Percentiles rank a stretch among this genome's conserved stretches.
Evolutionary conservation across 2,797 vertebrate species (phyloP).

Genomic region (Spatula clypeata): DNA sequence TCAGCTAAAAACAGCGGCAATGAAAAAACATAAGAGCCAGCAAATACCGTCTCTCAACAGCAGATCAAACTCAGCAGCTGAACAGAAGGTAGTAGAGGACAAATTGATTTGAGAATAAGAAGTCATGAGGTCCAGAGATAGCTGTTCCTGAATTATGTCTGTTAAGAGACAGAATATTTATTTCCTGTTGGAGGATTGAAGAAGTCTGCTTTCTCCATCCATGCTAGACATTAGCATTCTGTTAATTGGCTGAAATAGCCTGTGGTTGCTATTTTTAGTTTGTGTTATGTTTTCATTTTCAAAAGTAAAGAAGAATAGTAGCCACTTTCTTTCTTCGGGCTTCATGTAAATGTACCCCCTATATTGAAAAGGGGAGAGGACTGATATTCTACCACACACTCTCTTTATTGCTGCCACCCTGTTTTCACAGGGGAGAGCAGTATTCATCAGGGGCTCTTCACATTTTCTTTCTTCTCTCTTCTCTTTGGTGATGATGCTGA

Average conservation of each 20-base stretch:
- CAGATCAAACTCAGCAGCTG: conserved; percentile 9
- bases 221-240: background rate
- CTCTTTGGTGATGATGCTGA: conserved; percentile 22
- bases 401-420: background rate
- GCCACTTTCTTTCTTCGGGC: background rate
- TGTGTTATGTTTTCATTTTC: background rate
- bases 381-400: background rate
- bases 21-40: background rate
- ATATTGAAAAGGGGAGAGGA: background rate
- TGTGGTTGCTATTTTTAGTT: background rate
- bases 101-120: background rate
- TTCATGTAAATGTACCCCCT: background rate
- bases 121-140: conserved; percentile 2
- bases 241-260: background rate
- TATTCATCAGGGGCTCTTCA: background rate
- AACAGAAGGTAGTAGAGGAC: conserved; percentile 38
- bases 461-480: conserved; percentile 9
- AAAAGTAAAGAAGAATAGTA: background rate
- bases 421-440: conserved; percentile 13
- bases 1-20: background rate
- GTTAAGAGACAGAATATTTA: background rate
- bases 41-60: background rate
- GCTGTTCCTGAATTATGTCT: background rate
- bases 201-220: background rate
- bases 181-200: background rate